A percentile compares a stretch with the other conserved stretches of the same genome.
Conservation (phyloP, 2,113 vertebrate genomes). For the Merops nubicus region DNA sequence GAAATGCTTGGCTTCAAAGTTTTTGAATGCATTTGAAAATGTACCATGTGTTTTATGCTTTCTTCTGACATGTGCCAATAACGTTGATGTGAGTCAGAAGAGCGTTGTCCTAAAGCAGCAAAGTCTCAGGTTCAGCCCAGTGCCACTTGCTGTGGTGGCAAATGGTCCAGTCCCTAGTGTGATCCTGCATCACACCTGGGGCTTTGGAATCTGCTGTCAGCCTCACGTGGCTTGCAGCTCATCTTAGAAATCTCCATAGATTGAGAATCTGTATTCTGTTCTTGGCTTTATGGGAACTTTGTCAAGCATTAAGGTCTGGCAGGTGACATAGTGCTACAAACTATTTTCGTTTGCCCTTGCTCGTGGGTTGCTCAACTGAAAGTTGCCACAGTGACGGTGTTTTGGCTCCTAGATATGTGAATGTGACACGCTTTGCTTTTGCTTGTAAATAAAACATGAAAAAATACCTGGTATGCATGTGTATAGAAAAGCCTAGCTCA, state of each 20-base stretch:
- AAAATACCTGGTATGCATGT: too few relatives aligned
- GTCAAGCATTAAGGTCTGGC: neutral
- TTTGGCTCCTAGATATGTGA: neutral
- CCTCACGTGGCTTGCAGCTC: fast-evolving
- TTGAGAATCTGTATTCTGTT: neutral
- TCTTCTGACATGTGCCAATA: neutral
- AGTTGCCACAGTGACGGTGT: neutral
- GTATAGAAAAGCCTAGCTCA: neutral
- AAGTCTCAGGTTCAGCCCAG: fast-evolving
- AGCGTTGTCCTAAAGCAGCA: fast-evolving
- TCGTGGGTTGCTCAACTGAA: neutral
- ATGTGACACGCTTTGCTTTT: neutral
- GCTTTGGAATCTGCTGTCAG: neutral
- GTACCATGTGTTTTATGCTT: neutral
- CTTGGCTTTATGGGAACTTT: neutral
- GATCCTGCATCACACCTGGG: neutral
- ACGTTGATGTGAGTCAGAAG: fast-evolving
- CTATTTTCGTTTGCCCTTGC: neutral
- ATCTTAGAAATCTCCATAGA: neutral
- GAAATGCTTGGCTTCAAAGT: neutral
- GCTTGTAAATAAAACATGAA: neutral
- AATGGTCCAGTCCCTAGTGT: too few relatives aligned
- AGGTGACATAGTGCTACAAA: neutral
- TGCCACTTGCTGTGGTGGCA: fast-evolving
- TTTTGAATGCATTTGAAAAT: neutral